These are phyloP conservation scores for Achatina immaculata DNA, from an alignment of 1,140 invertebrate genomes.

Conservation along the genomic window DNA sequence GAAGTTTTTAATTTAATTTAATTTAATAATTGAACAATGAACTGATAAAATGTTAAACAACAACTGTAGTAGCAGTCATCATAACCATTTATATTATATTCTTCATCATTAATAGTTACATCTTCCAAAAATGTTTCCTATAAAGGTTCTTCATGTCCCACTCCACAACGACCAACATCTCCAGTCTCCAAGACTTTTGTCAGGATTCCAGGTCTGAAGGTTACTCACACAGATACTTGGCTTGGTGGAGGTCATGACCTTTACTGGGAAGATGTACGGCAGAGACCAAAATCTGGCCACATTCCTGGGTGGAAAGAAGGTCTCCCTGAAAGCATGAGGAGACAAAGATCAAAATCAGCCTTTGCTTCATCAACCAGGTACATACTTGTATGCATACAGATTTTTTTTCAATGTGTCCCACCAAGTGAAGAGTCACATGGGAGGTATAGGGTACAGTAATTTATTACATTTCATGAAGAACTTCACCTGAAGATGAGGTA, in stretches of 20 bases:
- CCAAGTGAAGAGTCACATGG: too few species aligned
- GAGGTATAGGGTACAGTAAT: too few species aligned
- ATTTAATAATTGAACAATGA: too few species aligned
- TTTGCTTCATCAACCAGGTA: constrained; percentile 7
- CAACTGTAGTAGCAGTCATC: too few species aligned
- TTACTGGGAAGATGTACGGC: constrained; percentile 57
- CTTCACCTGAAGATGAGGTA: too few species aligned
- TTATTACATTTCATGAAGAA: neutral
- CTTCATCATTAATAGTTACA: too few species aligned
- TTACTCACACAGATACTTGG: constrained; percentile 59
- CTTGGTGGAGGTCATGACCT: constrained; percentile 66
- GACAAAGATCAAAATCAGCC: constrained; percentile 55
- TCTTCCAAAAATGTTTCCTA: too few species aligned
- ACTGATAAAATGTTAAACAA: too few species aligned
- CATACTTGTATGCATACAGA: neutral
- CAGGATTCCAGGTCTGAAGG: constrained; percentile 35
- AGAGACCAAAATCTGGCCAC: constrained; percentile 62
- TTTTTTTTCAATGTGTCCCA: too few species aligned
- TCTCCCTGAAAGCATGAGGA: constrained; percentile 55
- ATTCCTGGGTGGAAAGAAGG: constrained; percentile 68
- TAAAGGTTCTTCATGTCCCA: constrained; percentile 38
- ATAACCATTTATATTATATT: too few species aligned
- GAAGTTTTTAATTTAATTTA: too few species aligned
- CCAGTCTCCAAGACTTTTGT: constrained; percentile 24
- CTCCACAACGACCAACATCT: constrained; percentile 57